Conservation (phyloP, 1,140 invertebrate species). For the Brachystomella parvula region DNA sequence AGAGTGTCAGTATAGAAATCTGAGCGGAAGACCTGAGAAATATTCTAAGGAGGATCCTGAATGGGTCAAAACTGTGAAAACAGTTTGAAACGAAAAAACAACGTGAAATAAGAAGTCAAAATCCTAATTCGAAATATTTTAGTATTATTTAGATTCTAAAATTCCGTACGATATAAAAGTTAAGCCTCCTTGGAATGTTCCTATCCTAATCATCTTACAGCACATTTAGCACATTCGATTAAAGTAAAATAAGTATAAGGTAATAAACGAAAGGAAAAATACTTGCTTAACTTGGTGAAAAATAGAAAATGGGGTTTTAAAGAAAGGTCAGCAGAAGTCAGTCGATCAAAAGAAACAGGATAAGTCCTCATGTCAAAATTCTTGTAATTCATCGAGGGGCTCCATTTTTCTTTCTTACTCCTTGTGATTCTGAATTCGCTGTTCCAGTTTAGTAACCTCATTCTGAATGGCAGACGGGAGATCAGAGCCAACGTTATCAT, state of each 20-base stretch:
- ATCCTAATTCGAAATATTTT: too few relatives aligned
- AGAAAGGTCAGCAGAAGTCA: neutral
- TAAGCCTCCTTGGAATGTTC: too few relatives aligned
- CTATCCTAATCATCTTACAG: too few relatives aligned
- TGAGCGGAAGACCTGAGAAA: slow-evolving; percentile 44
- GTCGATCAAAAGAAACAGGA: neutral
- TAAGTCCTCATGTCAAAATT: neutral
- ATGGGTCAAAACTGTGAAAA: slow-evolving; percentile 43
- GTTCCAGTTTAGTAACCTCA: slow-evolving; percentile 18
- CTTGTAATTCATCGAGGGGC: neutral
- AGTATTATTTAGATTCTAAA: too few relatives aligned
- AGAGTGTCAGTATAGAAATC: slow-evolving; percentile 60
- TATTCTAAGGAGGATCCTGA: slow-evolving; percentile 45
- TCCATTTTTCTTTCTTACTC: neutral
- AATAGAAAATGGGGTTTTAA: too few relatives aligned
- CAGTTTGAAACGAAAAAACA: slow-evolving; percentile 11
- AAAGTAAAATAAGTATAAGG: too few relatives aligned
- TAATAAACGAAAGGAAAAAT: too few relatives aligned
- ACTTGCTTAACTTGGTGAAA: neutral
- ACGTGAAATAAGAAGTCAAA: neutral
- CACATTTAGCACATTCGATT: too few relatives aligned
- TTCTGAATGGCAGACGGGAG: slow-evolving; percentile 14
- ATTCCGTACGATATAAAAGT: too few relatives aligned
- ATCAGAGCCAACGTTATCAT: slow-evolving; percentile 29
- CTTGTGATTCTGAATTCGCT: slow-evolving; percentile 2